Evolutionary conservation across 2,888 invertebrate species (phyloP).

Genomic region (Ferrisia virgata): DNA sequence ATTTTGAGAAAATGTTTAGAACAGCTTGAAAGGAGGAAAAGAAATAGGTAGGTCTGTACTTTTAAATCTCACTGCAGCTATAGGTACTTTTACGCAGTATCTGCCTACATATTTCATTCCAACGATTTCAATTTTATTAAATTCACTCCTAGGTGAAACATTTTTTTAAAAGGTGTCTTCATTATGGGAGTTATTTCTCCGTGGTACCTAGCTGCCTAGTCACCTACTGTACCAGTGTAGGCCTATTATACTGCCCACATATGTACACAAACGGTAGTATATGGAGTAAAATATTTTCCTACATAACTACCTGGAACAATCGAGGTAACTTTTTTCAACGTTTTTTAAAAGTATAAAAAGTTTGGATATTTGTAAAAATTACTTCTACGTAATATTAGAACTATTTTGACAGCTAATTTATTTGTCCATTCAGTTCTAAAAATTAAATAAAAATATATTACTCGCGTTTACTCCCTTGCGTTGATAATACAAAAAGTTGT

Average conservation of each 20-base stretch:
- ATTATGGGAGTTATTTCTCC: neutral
- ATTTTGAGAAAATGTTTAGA: too few relatives aligned
- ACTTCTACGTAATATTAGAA: neutral
- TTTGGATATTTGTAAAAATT: neutral
- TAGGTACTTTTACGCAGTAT: too few relatives aligned
- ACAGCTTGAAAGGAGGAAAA: too few relatives aligned
- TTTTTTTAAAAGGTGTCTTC: neutral
- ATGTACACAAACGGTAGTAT: too few relatives aligned
- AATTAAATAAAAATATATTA: neutral
- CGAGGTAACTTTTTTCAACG: neutral
- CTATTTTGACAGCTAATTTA: slow-evolving; percentile 4
- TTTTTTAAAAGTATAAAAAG: neutral
- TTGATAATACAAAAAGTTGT: neutral
- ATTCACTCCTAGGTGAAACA: neutral
- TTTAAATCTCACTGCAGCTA: neutral
- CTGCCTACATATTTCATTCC: too few relatives aligned
- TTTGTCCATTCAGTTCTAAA: neutral
- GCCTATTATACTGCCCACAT: too few relatives aligned
- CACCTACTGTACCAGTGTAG: too few relatives aligned
- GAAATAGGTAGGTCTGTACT: too few relatives aligned
- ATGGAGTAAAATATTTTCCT: too few relatives aligned
- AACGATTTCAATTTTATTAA: neutral
- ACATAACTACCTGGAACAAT: neutral
- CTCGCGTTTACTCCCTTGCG: neutral
- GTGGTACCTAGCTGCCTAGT: neutral